Percentiles rank a stretch among this genome's conserved stretches.
phyloP scores from a whole-genome alignment of 2,797 vertebrate species.

The Protosalanx chinensis region DNA sequence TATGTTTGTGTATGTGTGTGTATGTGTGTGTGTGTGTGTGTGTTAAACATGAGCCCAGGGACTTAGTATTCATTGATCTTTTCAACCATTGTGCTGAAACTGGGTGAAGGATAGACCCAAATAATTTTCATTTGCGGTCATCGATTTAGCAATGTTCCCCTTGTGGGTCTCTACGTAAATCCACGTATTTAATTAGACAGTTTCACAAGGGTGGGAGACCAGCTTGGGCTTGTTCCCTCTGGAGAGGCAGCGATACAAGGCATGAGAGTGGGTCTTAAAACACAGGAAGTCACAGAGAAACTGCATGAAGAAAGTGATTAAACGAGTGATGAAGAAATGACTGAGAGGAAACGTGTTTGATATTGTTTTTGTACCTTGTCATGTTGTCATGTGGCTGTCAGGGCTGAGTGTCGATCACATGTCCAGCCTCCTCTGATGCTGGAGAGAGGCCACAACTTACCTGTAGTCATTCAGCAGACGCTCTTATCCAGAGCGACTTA shows the following conservation, averaged over 20 bases:
- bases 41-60: conserved; percentile 15
- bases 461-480: too few species aligned
- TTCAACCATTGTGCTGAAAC: conserved; percentile 20
- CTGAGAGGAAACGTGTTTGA: neutral
- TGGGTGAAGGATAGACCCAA: conserved; percentile 40
- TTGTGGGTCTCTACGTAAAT: conserved; percentile 48
- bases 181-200: conserved; percentile 64
- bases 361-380: too few species aligned
- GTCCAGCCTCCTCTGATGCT: too few species aligned
- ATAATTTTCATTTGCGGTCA: conserved; percentile 63
- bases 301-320: neutral
- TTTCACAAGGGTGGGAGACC: conserved; percentile 53
- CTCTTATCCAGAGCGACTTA: too few species aligned
- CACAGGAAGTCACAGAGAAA: conserved; percentile 8
- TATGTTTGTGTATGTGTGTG: neutral
- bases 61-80: too few species aligned
- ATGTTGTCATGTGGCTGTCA: too few species aligned
- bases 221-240: conserved; percentile 43
- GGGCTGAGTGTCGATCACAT: too few species aligned
- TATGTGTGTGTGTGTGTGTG: neutral
- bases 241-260: conserved; percentile 5
- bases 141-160: conserved; percentile 60
- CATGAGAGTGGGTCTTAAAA: neutral
- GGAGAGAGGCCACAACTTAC: too few species aligned
- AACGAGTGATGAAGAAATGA: neutral